phyloP scores from a whole-genome alignment of 1,140 invertebrate species.

The Brevipalpus yothersi region DNA sequence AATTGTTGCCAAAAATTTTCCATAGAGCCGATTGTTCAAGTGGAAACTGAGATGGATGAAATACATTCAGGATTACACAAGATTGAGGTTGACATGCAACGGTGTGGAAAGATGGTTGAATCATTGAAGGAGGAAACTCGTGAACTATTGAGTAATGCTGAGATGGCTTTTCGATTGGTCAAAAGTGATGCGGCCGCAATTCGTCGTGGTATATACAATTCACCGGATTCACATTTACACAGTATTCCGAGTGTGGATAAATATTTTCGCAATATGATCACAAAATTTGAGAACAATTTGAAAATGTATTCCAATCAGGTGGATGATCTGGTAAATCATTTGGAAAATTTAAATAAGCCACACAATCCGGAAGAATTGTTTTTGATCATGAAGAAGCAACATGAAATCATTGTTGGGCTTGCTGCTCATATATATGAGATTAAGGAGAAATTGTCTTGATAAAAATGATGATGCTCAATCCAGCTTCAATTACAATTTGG shows the following conservation, averaged over 20 bases:
- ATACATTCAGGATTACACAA: constrained; percentile 1
- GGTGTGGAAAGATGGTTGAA: constrained; percentile 3
- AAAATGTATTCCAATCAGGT: constrained; percentile 5
- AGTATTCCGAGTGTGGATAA: background rate
- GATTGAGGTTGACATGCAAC: constrained; percentile 5
- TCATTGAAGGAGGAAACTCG: constrained; percentile 6
- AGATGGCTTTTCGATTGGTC: constrained; percentile 5
- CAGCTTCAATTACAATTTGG: too few species aligned
- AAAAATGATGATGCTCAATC: too few species aligned
- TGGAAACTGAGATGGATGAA: constrained; percentile 5
- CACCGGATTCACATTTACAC: background rate
- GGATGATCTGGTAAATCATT: constrained; percentile 1
- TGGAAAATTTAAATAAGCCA: constrained; percentile 2
- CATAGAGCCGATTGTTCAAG: constrained; percentile 6
- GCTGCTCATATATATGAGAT: constrained; percentile 4
- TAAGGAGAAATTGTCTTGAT: background rate
- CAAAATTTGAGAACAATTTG: constrained; percentile 5
- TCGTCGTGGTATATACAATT: background rate
- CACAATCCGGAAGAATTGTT: constrained; percentile 4
- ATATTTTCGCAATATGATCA: constrained; percentile 6
- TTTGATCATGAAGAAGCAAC: constrained; percentile 4
- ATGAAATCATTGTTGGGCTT: constrained; percentile 7
- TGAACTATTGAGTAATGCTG: constrained; percentile 3
- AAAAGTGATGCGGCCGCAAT: background rate
- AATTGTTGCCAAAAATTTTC: constrained; percentile 7